Evolutionary conservation across 2,888 invertebrate species (phyloP), one percentile per base, ranked within the genome.

Genomic region (Operophtera brumata): DNA sequence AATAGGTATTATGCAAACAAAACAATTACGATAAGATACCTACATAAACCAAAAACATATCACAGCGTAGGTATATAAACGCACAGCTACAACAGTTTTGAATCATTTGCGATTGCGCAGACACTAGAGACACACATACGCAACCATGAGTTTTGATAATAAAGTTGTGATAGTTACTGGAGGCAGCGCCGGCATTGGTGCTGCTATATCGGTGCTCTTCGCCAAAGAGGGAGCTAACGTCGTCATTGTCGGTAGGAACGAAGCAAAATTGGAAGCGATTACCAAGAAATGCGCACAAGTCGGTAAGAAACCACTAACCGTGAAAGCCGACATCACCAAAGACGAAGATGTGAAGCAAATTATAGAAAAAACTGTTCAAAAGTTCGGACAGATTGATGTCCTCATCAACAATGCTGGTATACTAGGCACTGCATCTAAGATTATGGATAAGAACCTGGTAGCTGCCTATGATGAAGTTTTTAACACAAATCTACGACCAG

Each of bases 131-230:
- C 14, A 13, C 45, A 52, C 2, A 75, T 75, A n/a, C 1, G n/a
- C 39, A 65, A 48, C 57, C 3, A 78, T 80, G 79, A 71, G 69
- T 66, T 80, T 80, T 28, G 47, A 47, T 41, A 65, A 71, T 12
- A 81, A 79, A 71, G 77, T 79, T 0, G 76, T 80, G 0, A 48
- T 82, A 2, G 64, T 82, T 0, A 80, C 78, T 1, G 82, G 94
- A 6, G 93, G 92, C 0, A 93, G 93, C 70, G 93, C 93, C 4
- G 94, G 94, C 0, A 94, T 94, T 39, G 94, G 94, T 1, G 92
- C 92, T 0, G 92, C 91, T 0, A 90, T 93, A 0, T 93, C 94
- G 0, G 62, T 91, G 0, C 83, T 91, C 37, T 93, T 95, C 61
- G 90, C 93, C 9, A 73, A 67, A 54, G 70, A 77, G 63, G 67